These are phyloP conservation scores for Hololepta plana DNA, from an alignment of 2,888 invertebrate genomes.

Conservation along the genomic window DNA sequence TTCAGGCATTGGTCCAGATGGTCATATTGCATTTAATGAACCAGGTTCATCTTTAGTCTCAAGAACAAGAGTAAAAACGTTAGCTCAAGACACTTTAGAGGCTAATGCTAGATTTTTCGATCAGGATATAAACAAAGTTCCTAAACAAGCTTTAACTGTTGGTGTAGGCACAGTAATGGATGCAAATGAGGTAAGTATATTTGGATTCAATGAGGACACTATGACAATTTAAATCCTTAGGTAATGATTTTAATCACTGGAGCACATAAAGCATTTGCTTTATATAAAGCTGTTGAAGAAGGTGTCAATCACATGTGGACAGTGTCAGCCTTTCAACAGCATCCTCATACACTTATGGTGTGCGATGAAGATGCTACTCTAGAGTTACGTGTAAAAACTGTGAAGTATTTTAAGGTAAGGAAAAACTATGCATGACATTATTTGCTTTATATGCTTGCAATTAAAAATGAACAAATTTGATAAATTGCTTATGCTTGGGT, in stretches of 20 bases:
- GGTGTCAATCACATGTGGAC: constrained; percentile 99
- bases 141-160: constrained; percentile 89
- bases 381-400: constrained; percentile 93
- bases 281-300: constrained; percentile 96
- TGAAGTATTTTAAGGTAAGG: constrained; percentile 78
- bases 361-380: constrained; percentile 96
- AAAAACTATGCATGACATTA: too few species aligned
- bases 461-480: not conserved
- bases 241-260: constrained; percentile 97
- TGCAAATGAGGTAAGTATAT: constrained; percentile 62
- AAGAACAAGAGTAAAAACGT: constrained; percentile 87
- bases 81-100: constrained; percentile 90
- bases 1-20: constrained; percentile 94
- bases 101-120: constrained; percentile 97
- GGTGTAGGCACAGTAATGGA: constrained; percentile 99
- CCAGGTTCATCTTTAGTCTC: constrained; percentile 94
- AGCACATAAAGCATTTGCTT: constrained; percentile 86
- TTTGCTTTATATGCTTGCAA: too few species aligned
- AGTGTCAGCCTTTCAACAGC: constrained; percentile 95
- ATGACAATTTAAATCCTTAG: constrained; percentile 28
- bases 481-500: too few species aligned
- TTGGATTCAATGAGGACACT: too few species aligned
- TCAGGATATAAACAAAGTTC: constrained; percentile 86
- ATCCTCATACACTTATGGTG: constrained; percentile 79
- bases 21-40: constrained; percentile 98